Base-by-base conservation (phyloP, 1,140 invertebrate species). In the Ips typographus region DNA sequence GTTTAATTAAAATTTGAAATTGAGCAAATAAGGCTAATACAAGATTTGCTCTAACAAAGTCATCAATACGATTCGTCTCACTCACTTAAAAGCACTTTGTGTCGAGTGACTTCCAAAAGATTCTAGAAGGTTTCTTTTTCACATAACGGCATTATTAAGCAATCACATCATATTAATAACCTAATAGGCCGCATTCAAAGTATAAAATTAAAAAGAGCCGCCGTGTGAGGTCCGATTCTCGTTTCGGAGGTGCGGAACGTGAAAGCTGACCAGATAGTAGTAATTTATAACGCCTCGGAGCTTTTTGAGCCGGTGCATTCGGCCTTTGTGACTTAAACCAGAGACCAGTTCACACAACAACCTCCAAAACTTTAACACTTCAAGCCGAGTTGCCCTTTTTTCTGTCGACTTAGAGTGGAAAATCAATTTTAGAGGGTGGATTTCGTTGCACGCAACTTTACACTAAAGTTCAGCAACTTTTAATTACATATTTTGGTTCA, bases 81-180 rank as follows among this genome's bases (percentile, higher is more conserved):
- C 22, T 22, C 22, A 22, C 22, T 22, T 22, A 22, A 22, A 6
- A 22, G 2, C 53, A 6, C 2, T 1, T 8, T 49, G 7, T 3
- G 56, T 22, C 22, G 22, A 22, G 22, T 22, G 22, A 22, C 22
- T 22, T 22, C 22, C 22, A 22, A 22, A 22, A 22, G 22, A 22
- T 22, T 22, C 22, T 22, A 22, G 22, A 22, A 22, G 22, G 22
- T 22, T 22, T 22, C 22, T 4, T 47, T 47, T 47, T 47, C n/a
- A 47, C n/a, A 64, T 52, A 53, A 41, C 56, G 47, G 36, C 36
- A 49, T 47, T 68, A 70, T 70, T 70, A 70, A 72, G 71, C 70
- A 72, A 72, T 72, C 67, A 72, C 67, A 65, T 59, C 8, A 36
- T 65, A 69, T 49, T 63, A 72, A 70, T 72, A 63, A 61, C 56